Percentiles rank a stretch among this genome's conserved stretches.
phyloP scores from a whole-genome alignment of 2,888 invertebrate genomes.

The Tethea ocularis region DNA sequence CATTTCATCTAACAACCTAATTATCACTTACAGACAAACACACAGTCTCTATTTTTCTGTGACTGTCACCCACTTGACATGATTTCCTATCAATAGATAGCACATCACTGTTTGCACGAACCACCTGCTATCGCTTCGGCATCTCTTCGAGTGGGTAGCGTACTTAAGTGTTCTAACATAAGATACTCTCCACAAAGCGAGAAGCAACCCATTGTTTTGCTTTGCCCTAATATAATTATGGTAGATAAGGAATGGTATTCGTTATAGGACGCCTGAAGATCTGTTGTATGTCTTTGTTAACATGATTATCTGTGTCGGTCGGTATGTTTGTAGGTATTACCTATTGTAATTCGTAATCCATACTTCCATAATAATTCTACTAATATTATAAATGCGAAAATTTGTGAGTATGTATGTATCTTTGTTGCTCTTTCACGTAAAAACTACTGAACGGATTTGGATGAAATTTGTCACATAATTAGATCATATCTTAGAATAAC shows the following conservation, averaged over 20 bases:
- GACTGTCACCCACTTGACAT: no score
- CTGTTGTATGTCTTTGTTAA: slow-evolving; percentile 10
- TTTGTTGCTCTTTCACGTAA: no score
- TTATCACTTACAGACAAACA: no score
- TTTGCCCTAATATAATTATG: slow-evolving; percentile 18
- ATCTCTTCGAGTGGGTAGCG: background rate
- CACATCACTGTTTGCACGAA: background rate
- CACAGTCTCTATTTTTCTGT: no score
- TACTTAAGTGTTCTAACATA: slow-evolving; percentile 14
- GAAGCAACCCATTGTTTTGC: slow-evolving; percentile 18
- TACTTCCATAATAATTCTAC: no score
- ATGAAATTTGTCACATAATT: no score
- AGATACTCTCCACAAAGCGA: slow-evolving; percentile 14
- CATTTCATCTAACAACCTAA: no score
- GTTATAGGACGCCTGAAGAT: slow-evolving; percentile 8
- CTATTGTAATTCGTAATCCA: no score
- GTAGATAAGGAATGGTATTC: slow-evolving; percentile 15
- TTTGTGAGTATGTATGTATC: no score
- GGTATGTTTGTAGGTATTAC: background rate
- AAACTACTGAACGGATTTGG: no score
- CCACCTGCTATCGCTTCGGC: background rate
- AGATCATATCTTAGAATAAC: no score
- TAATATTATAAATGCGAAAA: no score
- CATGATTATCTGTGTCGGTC: slow-evolving; percentile 1
- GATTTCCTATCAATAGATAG: background rate